Evolutionary conservation across 2,797 vertebrate species (phyloP).

Genomic region (Sebastes kiyomatsui): DNA sequence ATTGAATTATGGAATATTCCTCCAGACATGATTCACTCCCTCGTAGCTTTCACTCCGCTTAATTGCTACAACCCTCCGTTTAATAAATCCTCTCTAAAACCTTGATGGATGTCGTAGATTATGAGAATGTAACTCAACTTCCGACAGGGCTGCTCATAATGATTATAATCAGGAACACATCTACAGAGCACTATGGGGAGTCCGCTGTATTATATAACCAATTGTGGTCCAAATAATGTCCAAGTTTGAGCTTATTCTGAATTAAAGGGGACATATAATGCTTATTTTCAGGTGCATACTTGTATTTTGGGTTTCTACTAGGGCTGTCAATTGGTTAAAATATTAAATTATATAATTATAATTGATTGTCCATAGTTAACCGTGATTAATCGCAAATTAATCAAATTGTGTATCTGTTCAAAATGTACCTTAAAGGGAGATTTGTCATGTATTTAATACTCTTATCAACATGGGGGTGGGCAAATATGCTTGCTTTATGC

Average conservation of each 20-base stretch:
- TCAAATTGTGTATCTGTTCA: too few relatives aligned
- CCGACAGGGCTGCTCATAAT: neutral
- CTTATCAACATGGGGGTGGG: too few relatives aligned
- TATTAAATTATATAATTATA: too few relatives aligned
- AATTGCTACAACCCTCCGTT: neutral
- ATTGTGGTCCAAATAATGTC: neutral
- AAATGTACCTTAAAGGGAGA: too few relatives aligned
- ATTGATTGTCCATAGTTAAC: too few relatives aligned
- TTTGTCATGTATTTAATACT: too few relatives aligned
- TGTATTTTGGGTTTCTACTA: too few relatives aligned
- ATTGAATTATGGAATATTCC: neutral
- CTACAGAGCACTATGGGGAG: neutral
- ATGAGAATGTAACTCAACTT: constrained; percentile 16
- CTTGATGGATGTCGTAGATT: constrained; percentile 12
- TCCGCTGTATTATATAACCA: neutral
- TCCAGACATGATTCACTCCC: constrained; percentile 21
- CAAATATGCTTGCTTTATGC: too few relatives aligned
- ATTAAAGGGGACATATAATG: too few relatives aligned
- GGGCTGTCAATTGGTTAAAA: too few relatives aligned
- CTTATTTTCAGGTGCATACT: too few relatives aligned
- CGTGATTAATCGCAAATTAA: too few relatives aligned
- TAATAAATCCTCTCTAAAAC: neutral
- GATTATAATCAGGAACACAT: neutral
- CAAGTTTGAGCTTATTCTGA: neutral
- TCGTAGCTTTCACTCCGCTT: neutral